These are phyloP conservation scores for Falco peregrinus DNA, from an alignment of 2,797 vertebrate species.

Conservation along the genomic window DNA sequence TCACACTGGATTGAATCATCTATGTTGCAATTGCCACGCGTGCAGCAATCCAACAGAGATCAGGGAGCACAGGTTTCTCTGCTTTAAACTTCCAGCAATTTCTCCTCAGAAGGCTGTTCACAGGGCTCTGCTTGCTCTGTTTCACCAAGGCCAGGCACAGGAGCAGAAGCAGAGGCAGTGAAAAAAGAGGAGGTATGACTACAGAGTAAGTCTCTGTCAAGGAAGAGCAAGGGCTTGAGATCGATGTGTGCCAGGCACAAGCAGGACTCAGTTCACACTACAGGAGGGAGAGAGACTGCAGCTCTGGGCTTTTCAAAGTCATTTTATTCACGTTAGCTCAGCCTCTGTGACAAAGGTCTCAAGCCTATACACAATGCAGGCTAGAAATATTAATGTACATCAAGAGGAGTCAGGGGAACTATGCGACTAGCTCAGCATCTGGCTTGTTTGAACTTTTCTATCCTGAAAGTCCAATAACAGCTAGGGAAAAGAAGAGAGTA, in stretches of 20 bases:
- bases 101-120: neutral
- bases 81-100: neutral
- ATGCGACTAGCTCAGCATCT: neutral
- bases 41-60: neutral
- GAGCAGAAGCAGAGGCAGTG: neutral
- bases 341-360: neutral
- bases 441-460: neutral
- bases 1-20: neutral
- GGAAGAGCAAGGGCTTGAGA: neutral
- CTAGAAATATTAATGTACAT: neutral
- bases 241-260: neutral
- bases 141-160: neutral
- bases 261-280: neutral
- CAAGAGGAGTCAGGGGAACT: neutral
- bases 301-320: neutral
- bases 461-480: neutral
- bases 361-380: neutral
- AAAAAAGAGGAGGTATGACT: neutral
- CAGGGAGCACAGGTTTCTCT: neutral
- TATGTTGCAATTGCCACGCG: neutral
- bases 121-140: neutral
- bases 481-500: neutral
- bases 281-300: neutral
- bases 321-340: neutral
- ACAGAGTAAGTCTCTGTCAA: neutral